Conservation (phyloP, 1,140 invertebrate species). For the Trachelipus rathkii region DNA sequence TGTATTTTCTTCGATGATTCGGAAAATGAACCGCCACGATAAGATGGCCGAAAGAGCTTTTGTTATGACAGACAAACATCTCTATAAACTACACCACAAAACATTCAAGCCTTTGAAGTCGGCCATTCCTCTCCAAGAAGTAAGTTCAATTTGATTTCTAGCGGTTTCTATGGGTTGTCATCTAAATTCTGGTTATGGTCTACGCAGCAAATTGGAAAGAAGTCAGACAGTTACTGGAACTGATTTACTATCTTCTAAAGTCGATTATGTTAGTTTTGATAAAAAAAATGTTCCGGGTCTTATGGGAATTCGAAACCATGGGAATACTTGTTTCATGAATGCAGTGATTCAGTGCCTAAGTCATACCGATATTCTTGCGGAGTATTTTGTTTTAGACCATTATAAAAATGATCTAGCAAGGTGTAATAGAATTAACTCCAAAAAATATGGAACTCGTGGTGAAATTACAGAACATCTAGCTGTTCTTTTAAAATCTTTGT, state of each 20-base stretch:
- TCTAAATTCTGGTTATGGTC: constrained; percentile 12
- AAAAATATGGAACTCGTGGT: constrained; percentile 82
- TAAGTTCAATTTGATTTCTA: constrained; percentile 51
- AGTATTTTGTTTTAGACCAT: constrained; percentile 90
- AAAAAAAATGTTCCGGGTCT: constrained; percentile 62
- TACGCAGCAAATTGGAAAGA: constrained; percentile 19
- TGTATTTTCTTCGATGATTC: constrained; percentile 58
- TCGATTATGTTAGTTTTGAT: constrained; percentile 38
- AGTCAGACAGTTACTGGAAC: constrained; percentile 32
- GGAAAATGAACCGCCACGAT: constrained; percentile 68
- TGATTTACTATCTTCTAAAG: constrained; percentile 22
- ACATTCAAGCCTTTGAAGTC: constrained; percentile 79
- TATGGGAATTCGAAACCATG: constrained; percentile 85
- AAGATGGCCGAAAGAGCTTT: constrained; percentile 84
- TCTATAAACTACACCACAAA: constrained; percentile 86
- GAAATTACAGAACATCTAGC: constrained; percentile 93
- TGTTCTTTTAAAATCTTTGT: constrained; percentile 80
- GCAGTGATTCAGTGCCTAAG: constrained; percentile 90
- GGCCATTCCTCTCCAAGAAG: constrained; percentile 68
- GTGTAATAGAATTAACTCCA: constrained; percentile 79
- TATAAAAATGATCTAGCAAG: constrained; percentile 84
- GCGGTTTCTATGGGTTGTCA: no score
- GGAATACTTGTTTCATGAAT: constrained; percentile 96
- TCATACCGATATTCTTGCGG: constrained; percentile 85
- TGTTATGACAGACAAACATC: constrained; percentile 76